Conservation (phyloP, 1,140 invertebrate genomes). For the Drosophila lacertosa region DNA sequence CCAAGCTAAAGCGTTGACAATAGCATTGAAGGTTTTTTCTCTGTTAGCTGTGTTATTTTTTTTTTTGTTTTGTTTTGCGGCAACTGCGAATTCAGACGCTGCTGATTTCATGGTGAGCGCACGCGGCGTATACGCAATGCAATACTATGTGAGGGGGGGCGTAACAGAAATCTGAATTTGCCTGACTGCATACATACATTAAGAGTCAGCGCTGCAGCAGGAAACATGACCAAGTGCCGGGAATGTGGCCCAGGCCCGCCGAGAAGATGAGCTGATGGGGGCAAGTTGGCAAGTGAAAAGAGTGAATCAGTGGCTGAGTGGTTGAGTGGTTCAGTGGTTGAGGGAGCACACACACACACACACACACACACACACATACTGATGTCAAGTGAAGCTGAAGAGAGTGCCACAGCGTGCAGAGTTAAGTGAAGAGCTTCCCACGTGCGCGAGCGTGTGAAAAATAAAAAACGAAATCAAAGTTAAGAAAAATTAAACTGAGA, state of each 20-base stretch:
- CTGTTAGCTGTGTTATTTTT: too few relatives aligned
- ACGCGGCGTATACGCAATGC: slow-evolving; percentile 72
- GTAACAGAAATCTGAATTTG: slow-evolving; percentile 22
- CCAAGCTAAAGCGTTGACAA: slow-evolving; percentile 74
- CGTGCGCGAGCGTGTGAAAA: slow-evolving; percentile 73
- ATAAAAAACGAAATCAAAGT: slow-evolving; percentile 27
- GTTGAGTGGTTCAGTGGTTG: slow-evolving; percentile 3
- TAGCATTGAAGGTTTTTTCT: slow-evolving; percentile 78
- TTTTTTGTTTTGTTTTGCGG: slow-evolving; percentile 14
- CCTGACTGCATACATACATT: slow-evolving; percentile 15
- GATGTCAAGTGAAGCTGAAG: slow-evolving; percentile 58
- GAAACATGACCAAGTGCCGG: slow-evolving; percentile 80
- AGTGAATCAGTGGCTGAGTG: slow-evolving; percentile 15
- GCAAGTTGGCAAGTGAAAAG: too few relatives aligned
- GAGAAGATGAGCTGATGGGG: slow-evolving; percentile 5
- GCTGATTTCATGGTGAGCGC: slow-evolving; percentile 67
- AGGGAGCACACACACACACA: slow-evolving; percentile 42
- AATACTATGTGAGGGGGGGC: not conserved
- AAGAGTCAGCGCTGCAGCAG: slow-evolving; percentile 49
- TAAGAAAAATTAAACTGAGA: slow-evolving; percentile 32
- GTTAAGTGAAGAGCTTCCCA: slow-evolving; percentile 75
- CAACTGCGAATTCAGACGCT: slow-evolving; percentile 43
- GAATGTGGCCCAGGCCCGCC: slow-evolving; percentile 56
- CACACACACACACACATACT: too few relatives aligned
- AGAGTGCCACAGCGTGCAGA: slow-evolving; percentile 43